A percentile compares a stretch with the other conserved stretches of the same genome.
These are phyloP conservation scores for Erynnis tages DNA, from an alignment of 2,888 invertebrate genomes.

Conservation along the genomic window DNA sequence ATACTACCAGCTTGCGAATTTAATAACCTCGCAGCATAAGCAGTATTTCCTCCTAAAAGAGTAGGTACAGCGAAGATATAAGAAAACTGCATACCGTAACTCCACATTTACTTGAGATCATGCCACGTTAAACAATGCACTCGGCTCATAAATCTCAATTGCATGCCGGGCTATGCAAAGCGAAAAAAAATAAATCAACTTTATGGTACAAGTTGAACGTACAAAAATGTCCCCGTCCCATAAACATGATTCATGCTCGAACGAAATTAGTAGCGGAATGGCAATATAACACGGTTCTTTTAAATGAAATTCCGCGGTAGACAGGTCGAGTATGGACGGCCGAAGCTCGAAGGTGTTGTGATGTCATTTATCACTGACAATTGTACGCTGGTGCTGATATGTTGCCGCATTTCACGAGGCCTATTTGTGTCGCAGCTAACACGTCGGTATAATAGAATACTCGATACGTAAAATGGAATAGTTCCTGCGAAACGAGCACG, in stretches of 20 bases:
- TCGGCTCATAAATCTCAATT: constrained; percentile 27
- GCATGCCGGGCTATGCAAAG: constrained; percentile 28
- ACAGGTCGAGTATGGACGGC: constrained; percentile 38
- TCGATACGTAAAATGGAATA: too few relatives aligned
- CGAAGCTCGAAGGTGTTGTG: constrained; percentile 49
- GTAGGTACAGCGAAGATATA: constrained; percentile 11
- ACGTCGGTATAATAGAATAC: too few relatives aligned
- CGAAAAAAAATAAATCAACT: constrained; percentile 34
- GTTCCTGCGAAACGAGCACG: too few relatives aligned
- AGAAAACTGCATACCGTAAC: constrained; percentile 19
- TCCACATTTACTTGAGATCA: constrained; percentile 16
- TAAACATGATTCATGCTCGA: constrained; percentile 66
- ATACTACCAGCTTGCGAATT: constrained; percentile 11
- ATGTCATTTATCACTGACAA: constrained; percentile 62
- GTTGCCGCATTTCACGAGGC: constrained; percentile 48
- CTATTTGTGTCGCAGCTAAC: constrained; percentile 35
- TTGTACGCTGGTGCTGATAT: not conserved
- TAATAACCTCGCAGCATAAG: not conserved
- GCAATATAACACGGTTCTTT: constrained; percentile 61
- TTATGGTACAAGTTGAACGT: constrained; percentile 35
- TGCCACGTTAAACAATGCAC: constrained; percentile 20
- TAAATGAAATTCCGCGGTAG: constrained; percentile 77
- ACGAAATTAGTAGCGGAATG: constrained; percentile 65
- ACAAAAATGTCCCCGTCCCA: constrained; percentile 64
- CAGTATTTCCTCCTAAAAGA: constrained; percentile 10